Base-by-base conservation (phyloP, 2,797 vertebrate genomes). In the Amniataba percoides region DNA sequence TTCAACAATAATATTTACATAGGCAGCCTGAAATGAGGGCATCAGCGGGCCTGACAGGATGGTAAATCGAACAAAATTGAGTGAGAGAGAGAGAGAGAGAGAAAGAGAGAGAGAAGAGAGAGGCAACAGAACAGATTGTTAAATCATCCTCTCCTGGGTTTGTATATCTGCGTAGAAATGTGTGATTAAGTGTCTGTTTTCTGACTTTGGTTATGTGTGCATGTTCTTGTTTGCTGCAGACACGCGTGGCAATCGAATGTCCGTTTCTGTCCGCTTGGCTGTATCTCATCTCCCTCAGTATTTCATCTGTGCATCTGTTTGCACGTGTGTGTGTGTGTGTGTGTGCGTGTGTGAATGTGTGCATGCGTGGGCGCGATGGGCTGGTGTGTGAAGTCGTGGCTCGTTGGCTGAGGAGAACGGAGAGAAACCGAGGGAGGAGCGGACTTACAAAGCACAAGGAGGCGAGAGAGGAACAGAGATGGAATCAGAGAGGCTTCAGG, bases 1-100 rank as follows among this genome's bases (percentile, higher is more conserved):
- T 88, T 89, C 89, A 88, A 90, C 87, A 88, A 86, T 85, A 92
- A 92, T 92, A 92, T 90, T 93, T 91, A 94, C 86, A 93, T 84
- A 86, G 83, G 49, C 74, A 74, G 77, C 57, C 87, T 85, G 88
- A 81, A 91, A 91, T 65, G 82, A 82, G 83, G 73, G 79, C 86
- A 81, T 88, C 80, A 88, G 75, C 49, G 56, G 49, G 66, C 16
- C 82, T 81, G 89, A 89, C 87, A 81, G 89, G 80, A 88, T 34
- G 85, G 57, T 73, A 85, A 85, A 89, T 87, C 71, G n/a, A 89
- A 86, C 45, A 80, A 85, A 87, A 85, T 69, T 59, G 78, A 83
- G 80, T 60, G 74, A 56, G 81, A 13, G 80, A 78, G 74, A 2
- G 11, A 72, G 74, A 48, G 25, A 66, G 5, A 49, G 16, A 55